Conservation (phyloP, 2,888 invertebrate species). For the Euzophera pinguis region DNA sequence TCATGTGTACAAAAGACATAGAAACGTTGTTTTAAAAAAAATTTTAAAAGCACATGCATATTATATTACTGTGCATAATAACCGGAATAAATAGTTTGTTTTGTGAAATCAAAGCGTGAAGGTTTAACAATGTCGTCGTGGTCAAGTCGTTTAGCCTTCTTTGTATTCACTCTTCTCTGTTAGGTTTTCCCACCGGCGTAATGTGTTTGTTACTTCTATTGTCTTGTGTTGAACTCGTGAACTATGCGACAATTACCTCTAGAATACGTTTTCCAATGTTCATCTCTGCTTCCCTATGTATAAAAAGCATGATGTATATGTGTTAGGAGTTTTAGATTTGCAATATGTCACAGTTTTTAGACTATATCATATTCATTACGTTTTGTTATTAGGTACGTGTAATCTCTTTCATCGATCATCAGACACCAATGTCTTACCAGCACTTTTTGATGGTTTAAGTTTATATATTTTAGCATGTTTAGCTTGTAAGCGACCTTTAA, state of each 20-base stretch:
- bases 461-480: constrained; percentile 47
- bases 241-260: constrained; percentile 18
- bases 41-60: no score
- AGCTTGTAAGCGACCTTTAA: constrained; percentile 36
- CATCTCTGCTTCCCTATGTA: constrained; percentile 29
- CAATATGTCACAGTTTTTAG: constrained; percentile 27
- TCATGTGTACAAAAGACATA: no score
- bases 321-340: constrained; percentile 42
- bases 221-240: constrained; percentile 35
- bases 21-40: no score
- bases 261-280: constrained; percentile 20
- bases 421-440: constrained; percentile 47
- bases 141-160: constrained; percentile 42
- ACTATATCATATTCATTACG: constrained; percentile 16
- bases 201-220: constrained; percentile 44
- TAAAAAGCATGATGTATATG: constrained; percentile 68
- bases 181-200: constrained; percentile 55
- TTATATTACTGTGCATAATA: no score
- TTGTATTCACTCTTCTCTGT: constrained; percentile 55
- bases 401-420: constrained; percentile 26
- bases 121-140: constrained; percentile 34
- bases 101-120: constrained; percentile 1
- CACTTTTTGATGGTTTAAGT: constrained; percentile 38
- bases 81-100: neutral
- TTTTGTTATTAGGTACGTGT: constrained; percentile 2